These are phyloP conservation scores for Hyaena hyaena DNA, from an alignment of 2,113 vertebrate species.

Conservation along the genomic window DNA sequence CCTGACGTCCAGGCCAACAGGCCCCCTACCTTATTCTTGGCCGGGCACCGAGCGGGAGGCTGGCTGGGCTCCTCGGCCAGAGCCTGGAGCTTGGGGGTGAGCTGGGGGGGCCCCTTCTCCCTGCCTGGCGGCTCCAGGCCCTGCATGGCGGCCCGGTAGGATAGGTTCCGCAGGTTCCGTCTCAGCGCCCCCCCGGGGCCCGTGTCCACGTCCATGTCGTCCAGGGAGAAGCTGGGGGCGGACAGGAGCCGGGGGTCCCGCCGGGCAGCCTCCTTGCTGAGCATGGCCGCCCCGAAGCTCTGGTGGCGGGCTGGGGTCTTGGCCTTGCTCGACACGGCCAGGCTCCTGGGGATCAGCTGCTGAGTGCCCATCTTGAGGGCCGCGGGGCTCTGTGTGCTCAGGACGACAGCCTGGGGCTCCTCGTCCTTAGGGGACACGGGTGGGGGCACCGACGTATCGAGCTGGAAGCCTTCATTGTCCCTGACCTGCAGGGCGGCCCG, in stretches of 20 bases:
- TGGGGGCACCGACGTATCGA: rapidly evolving
- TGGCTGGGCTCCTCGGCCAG: slow-evolving; percentile 81
- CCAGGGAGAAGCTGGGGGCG: slow-evolving; percentile 81
- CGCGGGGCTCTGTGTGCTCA: slow-evolving; percentile 91
- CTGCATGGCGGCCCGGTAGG: slow-evolving; percentile 93
- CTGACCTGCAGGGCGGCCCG: rapidly evolving
- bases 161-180: slow-evolving; percentile 93
- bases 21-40: slow-evolving; percentile 85
- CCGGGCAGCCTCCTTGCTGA: slow-evolving; percentile 74
- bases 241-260: slow-evolving; percentile 68
- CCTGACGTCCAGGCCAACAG: rapidly evolving
- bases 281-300: slow-evolving; percentile 86
- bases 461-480: background rate
- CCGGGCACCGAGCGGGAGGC: slow-evolving; percentile 54
- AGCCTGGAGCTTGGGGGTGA: slow-evolving; percentile 77
- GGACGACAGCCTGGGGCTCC: slow-evolving; percentile 78
- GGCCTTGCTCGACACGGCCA: slow-evolving; percentile 88
- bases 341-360: slow-evolving; percentile 93
- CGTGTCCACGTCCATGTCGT: slow-evolving; percentile 84
- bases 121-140: slow-evolving; percentile 64
- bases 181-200: slow-evolving; percentile 80
- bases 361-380: slow-evolving; percentile 90
- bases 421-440: rapidly evolving
- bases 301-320: slow-evolving; percentile 89
- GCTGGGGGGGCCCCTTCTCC: rapidly evolving